Evolutionary conservation across 2,797 vertebrate genomes (phyloP).

Genomic region (Crenichthys baileyi): DNA sequence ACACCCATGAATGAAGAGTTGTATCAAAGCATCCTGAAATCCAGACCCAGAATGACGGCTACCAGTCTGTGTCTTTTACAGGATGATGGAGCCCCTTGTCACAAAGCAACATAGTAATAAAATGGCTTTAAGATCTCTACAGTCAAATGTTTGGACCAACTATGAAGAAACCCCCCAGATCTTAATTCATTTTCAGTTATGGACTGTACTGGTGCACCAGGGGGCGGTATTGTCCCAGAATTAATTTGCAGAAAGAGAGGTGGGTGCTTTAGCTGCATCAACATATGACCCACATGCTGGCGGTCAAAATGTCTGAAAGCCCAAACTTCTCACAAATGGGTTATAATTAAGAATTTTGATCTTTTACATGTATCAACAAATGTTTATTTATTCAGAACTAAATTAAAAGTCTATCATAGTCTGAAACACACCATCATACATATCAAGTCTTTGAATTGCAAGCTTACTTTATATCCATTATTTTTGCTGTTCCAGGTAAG

Average conservation of each 20-base stretch:
- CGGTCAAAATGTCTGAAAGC: background rate
- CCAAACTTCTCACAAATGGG: background rate
- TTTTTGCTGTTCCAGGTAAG: background rate
- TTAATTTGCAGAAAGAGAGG: background rate
- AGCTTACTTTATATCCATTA: no score
- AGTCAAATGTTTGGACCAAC: background rate
- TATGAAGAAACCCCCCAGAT: no score
- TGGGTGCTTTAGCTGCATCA: background rate
- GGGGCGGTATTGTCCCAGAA: slow-evolving; percentile 49
- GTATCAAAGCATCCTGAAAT: background rate
- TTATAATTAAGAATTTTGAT: background rate
- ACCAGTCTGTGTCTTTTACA: background rate
- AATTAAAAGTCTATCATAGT: no score
- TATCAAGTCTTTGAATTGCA: no score
- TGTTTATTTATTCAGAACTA: background rate
- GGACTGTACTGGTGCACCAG: slow-evolving; percentile 22
- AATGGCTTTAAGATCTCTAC: background rate
- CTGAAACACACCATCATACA: no score
- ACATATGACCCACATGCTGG: background rate
- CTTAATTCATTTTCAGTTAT: no score
- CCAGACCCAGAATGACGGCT: background rate
- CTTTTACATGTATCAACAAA: background rate
- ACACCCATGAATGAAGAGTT: background rate
- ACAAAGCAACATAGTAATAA: background rate
- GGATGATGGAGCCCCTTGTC: background rate